Conservation (phyloP, 1,140 invertebrate genomes). For the Monomorium pharaonis region DNA sequence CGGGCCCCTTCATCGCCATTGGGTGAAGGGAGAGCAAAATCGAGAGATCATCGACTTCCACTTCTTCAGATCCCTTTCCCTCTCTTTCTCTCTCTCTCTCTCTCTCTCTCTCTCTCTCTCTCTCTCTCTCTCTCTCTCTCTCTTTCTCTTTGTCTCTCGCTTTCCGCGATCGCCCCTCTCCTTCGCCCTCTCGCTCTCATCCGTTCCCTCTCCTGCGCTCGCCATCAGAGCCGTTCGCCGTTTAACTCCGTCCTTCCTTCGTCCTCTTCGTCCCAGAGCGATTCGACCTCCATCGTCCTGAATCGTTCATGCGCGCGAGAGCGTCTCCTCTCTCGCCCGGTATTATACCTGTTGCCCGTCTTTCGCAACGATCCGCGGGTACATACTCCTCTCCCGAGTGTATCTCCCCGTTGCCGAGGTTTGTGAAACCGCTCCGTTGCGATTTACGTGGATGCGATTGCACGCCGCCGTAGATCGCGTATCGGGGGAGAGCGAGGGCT, state of each 20-base stretch:
- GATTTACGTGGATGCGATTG: slow-evolving; percentile 32
- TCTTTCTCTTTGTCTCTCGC: slow-evolving; percentile 43
- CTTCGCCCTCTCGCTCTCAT: slow-evolving; percentile 24
- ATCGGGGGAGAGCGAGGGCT: neutral
- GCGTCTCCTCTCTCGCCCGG: slow-evolving; percentile 58
- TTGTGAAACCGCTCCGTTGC: slow-evolving; percentile 28
- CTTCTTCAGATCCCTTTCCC: slow-evolving; percentile 59
- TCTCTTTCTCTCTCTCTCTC: slow-evolving; percentile 47
- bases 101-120: slow-evolving; percentile 26
- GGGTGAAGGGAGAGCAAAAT: slow-evolving; percentile 75
- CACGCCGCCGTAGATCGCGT: slow-evolving; percentile 1
- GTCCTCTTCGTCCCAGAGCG: slow-evolving; percentile 61
- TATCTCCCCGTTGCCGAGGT: slow-evolving; percentile 29
- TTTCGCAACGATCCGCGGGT: slow-evolving; percentile 64
- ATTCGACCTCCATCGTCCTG: slow-evolving; percentile 58
- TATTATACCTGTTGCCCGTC: slow-evolving; percentile 60
- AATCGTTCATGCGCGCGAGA: slow-evolving; percentile 64
- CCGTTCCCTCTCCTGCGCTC: neutral
- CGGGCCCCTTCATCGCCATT: slow-evolving; percentile 72
- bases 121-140: slow-evolving; percentile 21
- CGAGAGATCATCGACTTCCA: slow-evolving; percentile 79
- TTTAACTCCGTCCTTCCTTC: slow-evolving; percentile 55
- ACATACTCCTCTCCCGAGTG: slow-evolving; percentile 33
- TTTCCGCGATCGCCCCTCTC: slow-evolving; percentile 17
- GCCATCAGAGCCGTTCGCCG: neutral